Evolutionary conservation across 2,113 vertebrate species (phyloP).

Genomic region (Gobio gobio): DNA sequence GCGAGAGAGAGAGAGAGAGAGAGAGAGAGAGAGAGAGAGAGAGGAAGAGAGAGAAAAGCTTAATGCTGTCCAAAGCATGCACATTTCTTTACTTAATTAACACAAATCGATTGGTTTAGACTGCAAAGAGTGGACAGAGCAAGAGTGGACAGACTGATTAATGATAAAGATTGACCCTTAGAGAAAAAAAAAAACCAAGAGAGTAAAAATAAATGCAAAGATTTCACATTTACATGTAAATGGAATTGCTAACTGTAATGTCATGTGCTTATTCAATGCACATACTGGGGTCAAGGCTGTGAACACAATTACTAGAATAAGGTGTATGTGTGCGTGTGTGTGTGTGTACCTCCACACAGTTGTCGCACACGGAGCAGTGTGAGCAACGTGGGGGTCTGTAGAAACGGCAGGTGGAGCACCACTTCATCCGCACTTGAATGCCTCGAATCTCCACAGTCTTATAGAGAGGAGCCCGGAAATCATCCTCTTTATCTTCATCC

Average conservation of each 20-base stretch:
- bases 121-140: not conserved
- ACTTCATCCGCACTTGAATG: conserved; percentile 98
- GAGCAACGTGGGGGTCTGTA: conserved; percentile 95
- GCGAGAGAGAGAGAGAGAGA: too few relatives aligned
- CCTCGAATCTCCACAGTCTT: conserved; percentile 97
- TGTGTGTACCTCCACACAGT: conserved; percentile 90
- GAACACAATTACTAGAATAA: not conserved
- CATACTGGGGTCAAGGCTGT: not conserved
- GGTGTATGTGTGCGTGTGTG: not conserved
- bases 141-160: not conserved
- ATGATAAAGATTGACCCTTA: not conserved
- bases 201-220: not conserved
- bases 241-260: not conserved
- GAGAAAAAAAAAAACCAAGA: not conserved
- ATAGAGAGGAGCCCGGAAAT: conserved; percentile 95
- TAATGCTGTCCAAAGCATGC: conserved; percentile 21
- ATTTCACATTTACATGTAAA: not conserved
- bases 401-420: conserved; percentile 97
- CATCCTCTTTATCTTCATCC: conserved; percentile 97
- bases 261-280: not conserved
- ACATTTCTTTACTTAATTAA: conserved; percentile 31
- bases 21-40: too few relatives aligned
- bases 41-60: not conserved
- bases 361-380: conserved; percentile 97
- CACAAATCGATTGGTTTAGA: not conserved